phyloP scores from a whole-genome alignment of 2,888 invertebrate species.

The Uloborus plumipes region DNA sequence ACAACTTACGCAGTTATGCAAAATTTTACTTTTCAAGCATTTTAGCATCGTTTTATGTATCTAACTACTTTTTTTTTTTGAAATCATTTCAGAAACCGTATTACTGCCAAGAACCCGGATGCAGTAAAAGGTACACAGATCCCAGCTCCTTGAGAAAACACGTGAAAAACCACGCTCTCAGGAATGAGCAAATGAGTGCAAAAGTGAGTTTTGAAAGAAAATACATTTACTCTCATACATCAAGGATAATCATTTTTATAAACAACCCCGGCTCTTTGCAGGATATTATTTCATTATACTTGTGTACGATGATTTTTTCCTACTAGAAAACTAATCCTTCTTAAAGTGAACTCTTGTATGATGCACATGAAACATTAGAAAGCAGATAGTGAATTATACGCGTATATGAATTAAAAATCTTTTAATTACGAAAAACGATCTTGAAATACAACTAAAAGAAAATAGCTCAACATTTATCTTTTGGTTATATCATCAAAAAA shows the following conservation, averaged over 20 bases:
- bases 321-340: too few relatives aligned
- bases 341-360: too few relatives aligned
- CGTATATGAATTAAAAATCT: too few relatives aligned
- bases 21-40: background rate
- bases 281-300: too few relatives aligned
- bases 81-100: conserved; percentile 74
- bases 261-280: too few relatives aligned
- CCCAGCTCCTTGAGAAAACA: conserved; percentile 76
- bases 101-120: conserved; percentile 73
- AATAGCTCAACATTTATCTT: too few relatives aligned
- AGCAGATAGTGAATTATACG: too few relatives aligned
- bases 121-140: conserved; percentile 75
- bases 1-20: background rate
- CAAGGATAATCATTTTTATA: background rate
- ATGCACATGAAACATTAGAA: too few relatives aligned
- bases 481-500: too few relatives aligned
- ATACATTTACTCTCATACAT: background rate
- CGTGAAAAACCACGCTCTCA: conserved; percentile 72
- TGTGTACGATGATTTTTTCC: too few relatives aligned
- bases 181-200: conserved; percentile 63
- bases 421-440: too few relatives aligned
- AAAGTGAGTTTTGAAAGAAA: conserved; percentile 45
- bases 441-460: too few relatives aligned
- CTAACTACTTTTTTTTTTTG: background rate
- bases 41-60: background rate